Evolutionary conservation across 2,888 invertebrate genomes (phyloP), one percentile per base, ranked within the genome.

Genomic region (Dicroscelio sp.): DNA sequence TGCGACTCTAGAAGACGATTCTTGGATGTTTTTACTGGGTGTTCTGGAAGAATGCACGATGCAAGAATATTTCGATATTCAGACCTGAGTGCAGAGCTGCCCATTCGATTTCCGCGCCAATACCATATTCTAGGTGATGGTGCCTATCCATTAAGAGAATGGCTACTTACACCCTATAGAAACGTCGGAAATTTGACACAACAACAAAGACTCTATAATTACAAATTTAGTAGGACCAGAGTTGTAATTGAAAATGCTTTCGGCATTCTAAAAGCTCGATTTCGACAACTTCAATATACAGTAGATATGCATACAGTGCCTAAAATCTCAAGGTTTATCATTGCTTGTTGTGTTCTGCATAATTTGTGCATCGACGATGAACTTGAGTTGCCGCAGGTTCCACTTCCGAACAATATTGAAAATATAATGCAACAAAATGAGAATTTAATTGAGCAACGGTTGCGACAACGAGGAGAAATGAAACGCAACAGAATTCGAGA

Each of bases 81-180:
- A 3, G 60, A 63, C n/a, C 4, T 60, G 4, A n/a, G 43, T 8
- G 1, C 14, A 20, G 12, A 78, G 14, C n/a, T 78, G 2, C 78
- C 63, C 5, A 12, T 30, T 14, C n/a, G 30, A 12, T 25, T 27
- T 20, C 6, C 14, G 10, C 8, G 38, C 1, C 23, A 35, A 20
- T 63, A 63, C 23, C 78, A 78, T n/a, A 43, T 78, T 6, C 12
- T 78, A 25, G 78, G 78, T 2, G 78, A 78, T 63, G 63, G 63
- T 10, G 63, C 78, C 1, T 78, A 78, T 27, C 63, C 78, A 1
- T 25, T 78, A 5, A 38, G 78, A 38, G 35, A 43, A 17, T 63
- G 38, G 35, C 10, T 78, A 12, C 23, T 78, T 0, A 63, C 63
- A 10, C 78, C 78, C 6, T 78, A 27, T 30, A 25, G 78, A 8